Evolutionary conservation across 1,140 invertebrate species (phyloP).

Genomic region (Sitophilus oryzae): DNA sequence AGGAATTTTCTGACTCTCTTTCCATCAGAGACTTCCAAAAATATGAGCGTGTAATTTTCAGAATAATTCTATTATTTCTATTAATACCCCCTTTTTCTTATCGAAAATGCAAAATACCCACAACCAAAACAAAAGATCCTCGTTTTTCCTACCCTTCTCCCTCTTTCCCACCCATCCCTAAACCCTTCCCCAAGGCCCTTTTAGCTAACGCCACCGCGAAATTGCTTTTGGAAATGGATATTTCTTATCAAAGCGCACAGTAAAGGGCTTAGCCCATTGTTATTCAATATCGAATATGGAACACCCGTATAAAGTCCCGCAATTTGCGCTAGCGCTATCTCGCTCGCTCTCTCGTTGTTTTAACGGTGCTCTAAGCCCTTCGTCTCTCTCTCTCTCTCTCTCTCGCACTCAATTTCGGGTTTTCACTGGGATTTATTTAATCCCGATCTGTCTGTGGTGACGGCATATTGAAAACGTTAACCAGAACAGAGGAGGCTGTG

Average conservation of each 20-base stretch:
- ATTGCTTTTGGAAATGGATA: constrained; percentile 28
- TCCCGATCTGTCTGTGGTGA: no score
- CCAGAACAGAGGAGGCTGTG: no score
- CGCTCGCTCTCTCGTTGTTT: constrained; percentile 15
- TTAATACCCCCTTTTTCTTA: no score
- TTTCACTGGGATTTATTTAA: constrained; percentile 24
- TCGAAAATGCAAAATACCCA: no score
- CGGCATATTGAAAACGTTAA: no score
- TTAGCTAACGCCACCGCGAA: constrained; percentile 1
- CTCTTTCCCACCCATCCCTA: neutral
- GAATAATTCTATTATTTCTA: no score
- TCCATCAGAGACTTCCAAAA: no score
- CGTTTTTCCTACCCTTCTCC: neutral
- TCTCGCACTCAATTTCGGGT: neutral
- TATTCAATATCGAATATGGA: constrained; percentile 33
- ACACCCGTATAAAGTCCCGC: constrained; percentile 27
- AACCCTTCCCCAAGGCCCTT: neutral
- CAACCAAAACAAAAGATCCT: neutral
- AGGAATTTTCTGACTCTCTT: no score
- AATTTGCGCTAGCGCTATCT: constrained; percentile 20
- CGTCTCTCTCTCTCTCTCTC: neutral
- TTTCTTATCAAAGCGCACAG: constrained; percentile 28
- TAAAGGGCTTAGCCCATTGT: constrained; percentile 28
- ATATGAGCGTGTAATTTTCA: no score
- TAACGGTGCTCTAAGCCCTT: neutral